Evolutionary conservation across 2,888 invertebrate genomes (phyloP), one percentile per base, ranked within the genome.

Genomic region (Oscheius myriophilus): DNA sequence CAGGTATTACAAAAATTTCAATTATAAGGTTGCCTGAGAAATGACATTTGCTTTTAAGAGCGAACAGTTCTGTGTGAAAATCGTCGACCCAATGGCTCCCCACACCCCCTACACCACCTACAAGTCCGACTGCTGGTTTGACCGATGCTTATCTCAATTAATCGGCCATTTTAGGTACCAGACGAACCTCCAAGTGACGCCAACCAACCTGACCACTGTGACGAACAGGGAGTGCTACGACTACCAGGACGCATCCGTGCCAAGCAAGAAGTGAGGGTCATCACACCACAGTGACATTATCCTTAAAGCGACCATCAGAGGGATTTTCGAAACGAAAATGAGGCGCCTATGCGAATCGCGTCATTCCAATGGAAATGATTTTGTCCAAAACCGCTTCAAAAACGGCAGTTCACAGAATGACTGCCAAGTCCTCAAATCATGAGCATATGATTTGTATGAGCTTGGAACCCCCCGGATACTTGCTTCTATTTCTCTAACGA

Each of bases 41-140:
- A 16, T 59, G 23, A 33, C 33, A 33, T 33, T 33, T n/a, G n/a
- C n/a, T n/a, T n/a, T 63, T 65, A 53, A 67, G 67, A 67, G 61
- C 39, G 67, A 67, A 12, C 58, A 70, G 23, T 70, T 51, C 26
- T 70, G 70, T 33, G 70, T 70, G 33, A 70, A 70, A 52, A 70
- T 70, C 7, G 61, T 65, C n/a, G 70, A 70, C 41, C 54, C 67
- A 45, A 70, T 70, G 70, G 45, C 59, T 0, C 70, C 70, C 6
- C 11, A 49, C n/a, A 45, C 61, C 4, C 21, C 12, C 18, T 70
- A 70, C 51, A 45, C 46, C 14, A 70, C 70, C 3, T 70, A 59
- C 61, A 59, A 62, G 23, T 70, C 70, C 9, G 70, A 70, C 45
- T 70, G 70, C 51, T 61, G 59, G 61, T 66, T 58, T 12, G 9